These are phyloP conservation scores for Thera britannica DNA, from an alignment of 2,888 invertebrate genomes.

Conservation along the genomic window DNA sequence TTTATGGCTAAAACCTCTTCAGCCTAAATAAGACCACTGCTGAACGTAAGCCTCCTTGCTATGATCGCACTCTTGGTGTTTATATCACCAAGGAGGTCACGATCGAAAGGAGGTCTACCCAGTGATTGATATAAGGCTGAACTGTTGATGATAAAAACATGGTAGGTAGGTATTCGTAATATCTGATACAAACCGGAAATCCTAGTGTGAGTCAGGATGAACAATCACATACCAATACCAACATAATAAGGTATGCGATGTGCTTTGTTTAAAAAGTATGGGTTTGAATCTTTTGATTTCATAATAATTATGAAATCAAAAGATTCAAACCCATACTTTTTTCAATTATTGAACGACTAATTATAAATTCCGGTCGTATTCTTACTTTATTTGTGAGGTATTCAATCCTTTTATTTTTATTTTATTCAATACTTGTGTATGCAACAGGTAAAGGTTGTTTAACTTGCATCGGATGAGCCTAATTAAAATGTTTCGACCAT, in stretches of 20 bases:
- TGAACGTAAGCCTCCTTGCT: too few species aligned
- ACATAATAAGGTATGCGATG: background rate
- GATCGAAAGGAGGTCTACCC: too few species aligned
- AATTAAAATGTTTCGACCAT: constrained; percentile 32
- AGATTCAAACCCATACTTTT: too few species aligned
- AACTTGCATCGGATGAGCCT: constrained; percentile 19
- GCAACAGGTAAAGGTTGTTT: constrained; percentile 13
- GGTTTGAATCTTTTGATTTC: too few species aligned
- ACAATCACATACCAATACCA: background rate
- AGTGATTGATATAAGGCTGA: too few species aligned
- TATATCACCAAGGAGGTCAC: too few species aligned
- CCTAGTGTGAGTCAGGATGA: background rate
- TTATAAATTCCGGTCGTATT: constrained; percentile 6
- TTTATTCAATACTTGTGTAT: constrained; percentile 1
- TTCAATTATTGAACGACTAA: background rate
- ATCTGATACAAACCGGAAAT: background rate
- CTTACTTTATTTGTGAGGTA: background rate
- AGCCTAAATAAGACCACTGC: too few species aligned
- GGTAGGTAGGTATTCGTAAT: background rate
- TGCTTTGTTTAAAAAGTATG: background rate
- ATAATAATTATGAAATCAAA: background rate
- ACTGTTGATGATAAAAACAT: constrained; percentile 4
- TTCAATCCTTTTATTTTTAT: too few species aligned
- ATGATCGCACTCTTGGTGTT: too few species aligned
- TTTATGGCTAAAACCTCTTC: too few species aligned